phyloP scores from a whole-genome alignment of 2,888 invertebrate species.

The Eurytoma californica region DNA sequence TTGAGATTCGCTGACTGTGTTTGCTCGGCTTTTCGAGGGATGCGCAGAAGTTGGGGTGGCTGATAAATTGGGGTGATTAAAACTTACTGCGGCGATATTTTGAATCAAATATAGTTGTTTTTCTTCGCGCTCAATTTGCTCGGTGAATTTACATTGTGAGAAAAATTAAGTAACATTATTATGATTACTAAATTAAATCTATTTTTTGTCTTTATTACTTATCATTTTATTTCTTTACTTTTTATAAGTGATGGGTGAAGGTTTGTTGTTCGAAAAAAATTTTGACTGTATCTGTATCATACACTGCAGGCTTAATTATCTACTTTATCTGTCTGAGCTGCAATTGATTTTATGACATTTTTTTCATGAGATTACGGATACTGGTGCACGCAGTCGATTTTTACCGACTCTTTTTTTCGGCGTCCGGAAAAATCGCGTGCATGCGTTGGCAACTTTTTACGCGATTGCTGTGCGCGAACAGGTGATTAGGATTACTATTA shows the following conservation, averaged over 20 bases:
- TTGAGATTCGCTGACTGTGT: too few species aligned
- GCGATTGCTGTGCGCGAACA: constrained; percentile 28
- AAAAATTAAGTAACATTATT: too few species aligned
- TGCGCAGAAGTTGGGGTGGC: too few species aligned
- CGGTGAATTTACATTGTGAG: too few species aligned
- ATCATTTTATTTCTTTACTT: neutral
- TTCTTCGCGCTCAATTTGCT: too few species aligned
- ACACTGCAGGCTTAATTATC: neutral
- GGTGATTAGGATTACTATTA: constrained; percentile 42
- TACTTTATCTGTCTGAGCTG: too few species aligned
- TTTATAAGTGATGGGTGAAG: neutral
- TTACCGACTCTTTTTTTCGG: neutral
- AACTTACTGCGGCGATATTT: too few species aligned
- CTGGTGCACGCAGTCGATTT: neutral
- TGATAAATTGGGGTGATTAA: too few species aligned
- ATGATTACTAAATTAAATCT: too few species aligned
- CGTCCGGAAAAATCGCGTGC: too few species aligned
- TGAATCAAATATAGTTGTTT: too few species aligned
- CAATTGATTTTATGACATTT: neutral
- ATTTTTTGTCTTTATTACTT: neutral
- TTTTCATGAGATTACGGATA: neutral
- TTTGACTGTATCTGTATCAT: neutral
- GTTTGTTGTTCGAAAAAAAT: neutral
- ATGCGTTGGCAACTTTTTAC: constrained; percentile 1
- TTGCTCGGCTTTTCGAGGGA: too few species aligned